phyloP scores from a whole-genome alignment of 2,888 invertebrate genomes.

The Lepeophtheirus nordmannii region DNA sequence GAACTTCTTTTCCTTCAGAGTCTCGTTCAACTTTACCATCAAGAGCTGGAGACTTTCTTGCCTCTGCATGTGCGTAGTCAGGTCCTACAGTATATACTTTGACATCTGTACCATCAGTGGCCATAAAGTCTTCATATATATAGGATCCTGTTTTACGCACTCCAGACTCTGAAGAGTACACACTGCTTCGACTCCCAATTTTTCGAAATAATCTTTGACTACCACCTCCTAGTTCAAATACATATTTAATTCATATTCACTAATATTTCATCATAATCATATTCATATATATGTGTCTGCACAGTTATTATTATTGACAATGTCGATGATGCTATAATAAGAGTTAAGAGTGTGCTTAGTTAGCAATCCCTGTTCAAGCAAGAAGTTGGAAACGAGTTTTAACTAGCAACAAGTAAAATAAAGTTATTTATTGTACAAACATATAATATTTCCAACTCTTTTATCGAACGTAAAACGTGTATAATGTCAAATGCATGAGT shows the following conservation, averaged over 20 bases:
- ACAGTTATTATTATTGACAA: too few species aligned
- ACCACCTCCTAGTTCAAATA: slow-evolving; percentile 52
- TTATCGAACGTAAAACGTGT: too few species aligned
- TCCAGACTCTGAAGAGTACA: slow-evolving; percentile 89
- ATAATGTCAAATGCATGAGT: too few species aligned
- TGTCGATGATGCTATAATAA: too few species aligned
- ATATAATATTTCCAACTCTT: too few species aligned
- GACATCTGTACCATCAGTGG: slow-evolving; percentile 80
- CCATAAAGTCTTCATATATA: slow-evolving; percentile 99
- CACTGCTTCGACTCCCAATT: slow-evolving; percentile 96
- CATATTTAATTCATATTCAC: not conserved
- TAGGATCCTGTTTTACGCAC: slow-evolving; percentile 93
- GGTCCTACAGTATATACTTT: slow-evolving; percentile 97
- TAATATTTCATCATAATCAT: too few species aligned
- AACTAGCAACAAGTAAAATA: too few species aligned
- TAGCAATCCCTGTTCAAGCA: too few species aligned
- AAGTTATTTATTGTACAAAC: too few species aligned
- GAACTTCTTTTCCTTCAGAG: slow-evolving; percentile 83
- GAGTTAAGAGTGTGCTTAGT: too few species aligned
- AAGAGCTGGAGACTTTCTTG: slow-evolving; percentile 90
- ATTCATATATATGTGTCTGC: too few species aligned
- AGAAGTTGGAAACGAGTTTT: too few species aligned
- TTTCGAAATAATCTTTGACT: slow-evolving; percentile 94
- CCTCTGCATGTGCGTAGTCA: slow-evolving; percentile 98
- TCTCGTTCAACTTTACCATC: slow-evolving; percentile 98